These are phyloP conservation scores for Papilio gigon DNA, from an alignment of 2,888 invertebrate species.

Conservation along the genomic window DNA sequence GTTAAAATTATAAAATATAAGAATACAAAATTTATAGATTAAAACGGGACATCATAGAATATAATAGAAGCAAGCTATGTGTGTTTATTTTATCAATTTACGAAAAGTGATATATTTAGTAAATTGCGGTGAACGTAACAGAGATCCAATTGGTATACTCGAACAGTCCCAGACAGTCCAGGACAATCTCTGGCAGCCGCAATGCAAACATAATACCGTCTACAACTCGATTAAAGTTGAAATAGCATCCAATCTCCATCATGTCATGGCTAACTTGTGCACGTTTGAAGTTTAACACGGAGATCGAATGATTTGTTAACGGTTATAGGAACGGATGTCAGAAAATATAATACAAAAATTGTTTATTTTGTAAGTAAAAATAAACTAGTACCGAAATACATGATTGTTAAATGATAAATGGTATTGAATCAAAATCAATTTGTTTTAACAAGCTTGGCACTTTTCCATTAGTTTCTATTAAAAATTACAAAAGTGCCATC, in stretches of 20 bases:
- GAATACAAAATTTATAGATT: no score
- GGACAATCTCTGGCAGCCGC: conserved; percentile 50
- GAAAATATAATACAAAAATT: no score
- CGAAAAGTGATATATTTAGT: conserved; percentile 57
- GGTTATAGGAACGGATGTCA: neutral
- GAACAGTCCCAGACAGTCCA: conserved; percentile 43
- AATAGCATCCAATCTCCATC: conserved; percentile 50
- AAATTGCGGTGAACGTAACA: conserved; percentile 61
- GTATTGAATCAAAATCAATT: no score
- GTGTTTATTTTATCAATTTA: conserved; percentile 37
- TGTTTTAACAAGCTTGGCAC: no score
- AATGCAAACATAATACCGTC: conserved; percentile 61
- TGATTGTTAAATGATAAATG: no score
- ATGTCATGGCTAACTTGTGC: conserved; percentile 31
- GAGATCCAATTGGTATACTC: conserved; percentile 50
- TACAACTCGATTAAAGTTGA: conserved; percentile 64
- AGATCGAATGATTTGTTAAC: conserved; percentile 9
- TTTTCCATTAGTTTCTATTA: neutral
- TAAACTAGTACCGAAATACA: no score
- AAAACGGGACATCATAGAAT: neutral
- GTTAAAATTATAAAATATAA: no score
- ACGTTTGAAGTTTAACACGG: conserved; percentile 33
- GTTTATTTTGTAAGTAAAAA: no score
- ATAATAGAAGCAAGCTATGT: neutral
- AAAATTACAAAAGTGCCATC: conserved; percentile 2